Evolutionary conservation across 35 echinoderm and acorn worm genomes (phyloP).

Genomic region (Hemicentrotus pulcherrimus): DNA sequence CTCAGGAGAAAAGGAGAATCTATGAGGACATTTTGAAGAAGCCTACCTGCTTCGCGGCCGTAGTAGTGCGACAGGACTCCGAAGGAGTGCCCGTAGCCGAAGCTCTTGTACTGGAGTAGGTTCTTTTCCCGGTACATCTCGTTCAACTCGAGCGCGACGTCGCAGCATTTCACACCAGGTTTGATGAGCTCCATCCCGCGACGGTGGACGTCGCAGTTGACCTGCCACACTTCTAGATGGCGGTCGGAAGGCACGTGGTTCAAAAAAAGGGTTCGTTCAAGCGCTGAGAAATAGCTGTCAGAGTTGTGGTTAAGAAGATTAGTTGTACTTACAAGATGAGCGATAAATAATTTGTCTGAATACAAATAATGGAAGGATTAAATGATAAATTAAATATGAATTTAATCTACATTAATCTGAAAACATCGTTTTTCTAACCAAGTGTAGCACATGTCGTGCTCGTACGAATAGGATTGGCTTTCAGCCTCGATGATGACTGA

Average conservation of each 20-base stretch:
- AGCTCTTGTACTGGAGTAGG: conserved; percentile 57
- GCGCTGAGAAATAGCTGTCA: conserved; percentile 61
- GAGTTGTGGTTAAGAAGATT: neutral
- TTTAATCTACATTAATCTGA: too few species aligned
- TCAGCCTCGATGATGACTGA: too few species aligned
- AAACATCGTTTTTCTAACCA: too few species aligned
- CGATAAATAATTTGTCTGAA: too few species aligned
- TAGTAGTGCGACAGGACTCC: conserved; percentile 72
- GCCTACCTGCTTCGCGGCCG: conserved; percentile 71
- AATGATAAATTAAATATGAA: too few species aligned
- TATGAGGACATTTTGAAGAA: too few species aligned
- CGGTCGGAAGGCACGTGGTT: conserved; percentile 57
- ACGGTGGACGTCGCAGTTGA: conserved; percentile 65
- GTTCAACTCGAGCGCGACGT: conserved; percentile 61
- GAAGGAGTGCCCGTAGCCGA: conserved; percentile 80
- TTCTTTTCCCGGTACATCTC: conserved; percentile 62
- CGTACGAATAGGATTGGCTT: neutral
- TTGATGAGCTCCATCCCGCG: conserved; percentile 65
- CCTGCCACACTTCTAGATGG: conserved; percentile 60
- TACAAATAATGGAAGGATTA: too few species aligned
- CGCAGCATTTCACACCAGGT: conserved; percentile 67
- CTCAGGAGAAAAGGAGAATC: too few species aligned
- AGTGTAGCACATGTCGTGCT: too few species aligned
- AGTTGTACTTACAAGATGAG: too few species aligned
- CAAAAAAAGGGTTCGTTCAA: conserved; percentile 70